Evolutionary conservation across 2,113 vertebrate species (phyloP), one percentile per base, ranked within the genome.

Genomic region (Nibea albiflora): DNA sequence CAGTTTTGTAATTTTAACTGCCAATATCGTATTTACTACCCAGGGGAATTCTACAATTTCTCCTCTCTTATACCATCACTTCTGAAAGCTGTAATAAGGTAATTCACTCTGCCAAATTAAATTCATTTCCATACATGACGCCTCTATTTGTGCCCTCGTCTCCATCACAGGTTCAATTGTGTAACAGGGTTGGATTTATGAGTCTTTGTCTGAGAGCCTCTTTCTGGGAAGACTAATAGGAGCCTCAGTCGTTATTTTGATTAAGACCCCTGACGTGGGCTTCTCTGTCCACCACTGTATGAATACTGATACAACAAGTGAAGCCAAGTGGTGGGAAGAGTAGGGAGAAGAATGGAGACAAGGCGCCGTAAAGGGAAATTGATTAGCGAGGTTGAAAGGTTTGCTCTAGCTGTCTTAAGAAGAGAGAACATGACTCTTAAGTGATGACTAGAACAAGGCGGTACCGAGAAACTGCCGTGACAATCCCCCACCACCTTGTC

Each of bases 171-270:
- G 60, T 79, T 83, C 88, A 85, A 61, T 83, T 84, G 88, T 75
- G 82, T 87, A 92, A 93, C 73, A 86, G 90, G 71, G 49, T 88
- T 58, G 69, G 84, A 89, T 92, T 95, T 92, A 90, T 81, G 84
- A 88, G 85, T 65, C 87, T 94, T 93, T 93, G 88, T 92, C 85
- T 85, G 73, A 83, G 60, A 53, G 80, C 67, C 65, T 74, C 67
- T 72, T 90, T 88, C 81, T 85, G 78, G 86, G 77, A 89, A 88
- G 49, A 24, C 70, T 80, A 83, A 89, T 87, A 15, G 73, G 63
- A 88, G 75, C 77, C 70, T 83, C 50, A 53, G 73, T 90, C 93
- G 93, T 94, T 93, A 91, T 89, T 92, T 86, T 92, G 91, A 94
- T 95, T 93, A 88, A 83, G 79, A 75, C 64, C 35, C 24, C 7